Conservation (phyloP, 2,113 vertebrate genomes). For the Nicator chloris region DNA sequence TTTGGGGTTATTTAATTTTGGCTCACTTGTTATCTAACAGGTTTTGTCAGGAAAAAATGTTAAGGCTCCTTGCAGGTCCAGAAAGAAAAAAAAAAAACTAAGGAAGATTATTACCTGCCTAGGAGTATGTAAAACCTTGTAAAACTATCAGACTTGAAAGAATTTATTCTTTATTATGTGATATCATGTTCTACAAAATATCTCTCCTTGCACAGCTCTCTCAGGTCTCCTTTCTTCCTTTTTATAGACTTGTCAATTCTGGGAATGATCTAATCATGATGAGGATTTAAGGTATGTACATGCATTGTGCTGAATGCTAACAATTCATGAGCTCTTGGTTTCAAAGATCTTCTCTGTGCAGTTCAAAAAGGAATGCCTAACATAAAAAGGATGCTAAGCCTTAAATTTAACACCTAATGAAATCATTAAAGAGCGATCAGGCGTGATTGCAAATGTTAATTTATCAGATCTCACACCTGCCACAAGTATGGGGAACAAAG, state of each 20-base stretch:
- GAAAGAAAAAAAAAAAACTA: not conserved
- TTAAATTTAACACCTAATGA: conserved; percentile 55
- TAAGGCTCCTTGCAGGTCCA: conserved; percentile 39
- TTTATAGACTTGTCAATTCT: conserved; percentile 54
- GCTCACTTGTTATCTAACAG: conserved; percentile 55
- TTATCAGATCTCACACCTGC: conserved; percentile 28
- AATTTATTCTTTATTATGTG: conserved; percentile 55
- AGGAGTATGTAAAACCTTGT: conserved; percentile 49
- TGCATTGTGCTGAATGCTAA: conserved; percentile 32
- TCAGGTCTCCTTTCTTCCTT: conserved; percentile 41
- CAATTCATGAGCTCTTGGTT: conserved; percentile 48
- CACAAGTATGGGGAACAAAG: not conserved
- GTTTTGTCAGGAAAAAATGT: conserved; percentile 43
- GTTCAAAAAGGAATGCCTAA: conserved; percentile 35
- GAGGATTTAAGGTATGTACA: conserved; percentile 55
- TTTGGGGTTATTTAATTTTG: conserved; percentile 71
- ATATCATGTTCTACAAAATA: conserved; percentile 57
- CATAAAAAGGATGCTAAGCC: conserved; percentile 38
- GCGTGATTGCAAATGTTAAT: conserved; percentile 32
- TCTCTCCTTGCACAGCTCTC: conserved; percentile 28
- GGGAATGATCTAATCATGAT: conserved; percentile 8
- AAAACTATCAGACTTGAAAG: conserved; percentile 46
- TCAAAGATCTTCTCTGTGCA: conserved; percentile 39
- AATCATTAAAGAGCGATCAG: conserved; percentile 48
- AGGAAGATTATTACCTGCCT: conserved; percentile 65